Evolutionary conservation across 1,140 invertebrate genomes (phyloP).

Genomic region (Drosophila ambigua): DNA sequence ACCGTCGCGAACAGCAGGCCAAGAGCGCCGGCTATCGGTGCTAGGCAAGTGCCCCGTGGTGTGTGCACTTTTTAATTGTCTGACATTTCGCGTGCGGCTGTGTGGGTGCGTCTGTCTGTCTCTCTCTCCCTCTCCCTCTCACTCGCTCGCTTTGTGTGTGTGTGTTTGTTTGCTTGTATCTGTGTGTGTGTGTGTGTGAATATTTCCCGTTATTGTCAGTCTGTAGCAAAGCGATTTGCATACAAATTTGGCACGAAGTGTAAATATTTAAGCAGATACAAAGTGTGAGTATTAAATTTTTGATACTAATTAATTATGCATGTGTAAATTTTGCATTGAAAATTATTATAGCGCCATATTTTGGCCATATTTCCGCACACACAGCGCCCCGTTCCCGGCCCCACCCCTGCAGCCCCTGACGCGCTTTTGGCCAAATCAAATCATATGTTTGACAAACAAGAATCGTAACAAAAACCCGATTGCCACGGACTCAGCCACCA

Average conservation of each 20-base stretch:
- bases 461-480: conserved; percentile 24
- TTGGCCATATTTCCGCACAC: conserved; percentile 62
- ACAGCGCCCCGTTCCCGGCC: neutral
- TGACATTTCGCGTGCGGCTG: conserved; percentile 54
- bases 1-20: neutral
- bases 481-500: neutral
- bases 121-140: neutral
- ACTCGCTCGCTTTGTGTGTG: conserved; percentile 3
- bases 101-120: conserved; percentile 31
- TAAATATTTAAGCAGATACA: conserved; percentile 83
- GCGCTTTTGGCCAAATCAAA: conserved; percentile 41
- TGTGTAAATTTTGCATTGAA: conserved; percentile 82
- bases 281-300: conserved; percentile 83
- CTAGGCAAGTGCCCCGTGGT: conserved; percentile 22
- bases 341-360: conserved; percentile 82
- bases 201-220: conserved; percentile 74
- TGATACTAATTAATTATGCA: conserved; percentile 83
- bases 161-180: conserved; percentile 11
- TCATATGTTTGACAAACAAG: conserved; percentile 54
- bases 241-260: conserved; percentile 83
- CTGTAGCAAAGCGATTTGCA: conserved; percentile 82
- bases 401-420: too few relatives aligned
- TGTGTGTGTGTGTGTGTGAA: conserved; percentile 28
- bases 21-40: too few relatives aligned
- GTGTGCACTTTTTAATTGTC: conserved; percentile 74